These are phyloP conservation scores for Stenopsyche tienmushanensis DNA, from an alignment of 1,140 invertebrate genomes.

Conservation along the genomic window DNA sequence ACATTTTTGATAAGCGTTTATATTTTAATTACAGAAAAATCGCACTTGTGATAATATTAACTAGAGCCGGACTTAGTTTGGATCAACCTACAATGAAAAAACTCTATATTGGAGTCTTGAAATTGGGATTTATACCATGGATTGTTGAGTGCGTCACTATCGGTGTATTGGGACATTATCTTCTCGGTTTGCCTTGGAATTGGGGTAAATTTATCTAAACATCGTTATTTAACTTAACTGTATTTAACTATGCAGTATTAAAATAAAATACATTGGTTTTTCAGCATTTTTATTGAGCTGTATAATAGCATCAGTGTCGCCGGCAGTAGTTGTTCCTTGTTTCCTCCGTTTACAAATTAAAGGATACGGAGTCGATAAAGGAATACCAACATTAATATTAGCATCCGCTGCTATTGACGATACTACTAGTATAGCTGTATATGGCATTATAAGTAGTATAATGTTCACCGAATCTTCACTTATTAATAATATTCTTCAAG, in stretches of 20 bases:
- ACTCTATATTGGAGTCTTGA: slow-evolving; percentile 73
- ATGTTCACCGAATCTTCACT: slow-evolving; percentile 66
- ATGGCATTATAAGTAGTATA: slow-evolving; percentile 80
- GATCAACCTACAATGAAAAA: slow-evolving; percentile 80
- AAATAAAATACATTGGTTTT: too few relatives aligned
- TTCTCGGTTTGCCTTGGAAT: slow-evolving; percentile 81
- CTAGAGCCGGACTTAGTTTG: slow-evolving; percentile 88
- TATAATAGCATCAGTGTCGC: slow-evolving; percentile 88
- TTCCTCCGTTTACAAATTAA: slow-evolving; percentile 79
- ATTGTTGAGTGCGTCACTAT: slow-evolving; percentile 72
- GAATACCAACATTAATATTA: slow-evolving; percentile 93
- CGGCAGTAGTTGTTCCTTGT: slow-evolving; percentile 93
- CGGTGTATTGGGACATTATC: slow-evolving; percentile 67
- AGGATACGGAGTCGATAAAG: slow-evolving; percentile 89
- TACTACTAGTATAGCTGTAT: slow-evolving; percentile 87
- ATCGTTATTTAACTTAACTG: background rate
- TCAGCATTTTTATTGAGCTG: slow-evolving; percentile 78
- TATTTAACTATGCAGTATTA: too few relatives aligned
- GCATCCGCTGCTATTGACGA: slow-evolving; percentile 81
- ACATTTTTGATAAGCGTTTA: too few relatives aligned
- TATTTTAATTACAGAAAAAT: slow-evolving; percentile 68
- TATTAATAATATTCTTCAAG: background rate
- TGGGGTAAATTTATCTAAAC: slow-evolving; percentile 61
- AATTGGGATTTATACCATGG: slow-evolving; percentile 86
- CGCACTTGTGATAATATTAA: slow-evolving; percentile 88